Base-by-base conservation (phyloP, 2,888 invertebrate species). In the Meta bourneti region DNA sequence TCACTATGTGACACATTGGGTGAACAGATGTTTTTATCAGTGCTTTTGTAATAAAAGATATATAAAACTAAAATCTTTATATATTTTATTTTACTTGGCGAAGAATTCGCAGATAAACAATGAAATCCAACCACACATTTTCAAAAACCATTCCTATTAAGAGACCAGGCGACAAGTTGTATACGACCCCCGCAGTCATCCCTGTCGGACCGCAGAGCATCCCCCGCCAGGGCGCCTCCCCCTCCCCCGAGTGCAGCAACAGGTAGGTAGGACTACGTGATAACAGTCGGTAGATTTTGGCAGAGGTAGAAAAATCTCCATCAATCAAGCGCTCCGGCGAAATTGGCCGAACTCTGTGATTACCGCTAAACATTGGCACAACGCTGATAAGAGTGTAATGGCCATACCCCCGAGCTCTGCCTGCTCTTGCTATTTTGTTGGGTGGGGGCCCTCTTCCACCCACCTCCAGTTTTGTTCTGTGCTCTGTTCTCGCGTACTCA, bases 351-450 rank as follows among this genome's bases (percentile, higher is more conserved):
- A 89, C 85, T 89, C 88, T 92, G 92, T 92, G 92, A 92, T 92
- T 92, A 92, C 89, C 89, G 84, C 92, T 92, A 92, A 92, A 92
- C 92, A 92, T 92, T 92, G 92, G 92, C 92, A 92, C 92, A 89
- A 82, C 81, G 81, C 82, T 85, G 89, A 89, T 89, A 92, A 89
- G 89, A 86, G 85, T 81, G 89, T 81, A 89, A 88, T 91, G 87
- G 91, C 87, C 81, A 72, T 79, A 20, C 81, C 77, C 86, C 71
- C 13, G 52, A 69, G 88, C 72, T 54, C 48, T 19, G 79, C 61
- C 79, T 80, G 75, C 52, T 74, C 74, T 72, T 51, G 69, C 75
- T 70, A 69, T 75, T 69, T 69, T 69, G 16, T 7, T 7, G 49
- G 71, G 79, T 54, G 52, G 54, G 80, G n/a, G 49, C 48, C 78